A percentile compares a stretch with the other conserved stretches of the same genome.
Conservation (phyloP, 2,888 invertebrate species). For the Drosophila flavopinicola region DNA sequence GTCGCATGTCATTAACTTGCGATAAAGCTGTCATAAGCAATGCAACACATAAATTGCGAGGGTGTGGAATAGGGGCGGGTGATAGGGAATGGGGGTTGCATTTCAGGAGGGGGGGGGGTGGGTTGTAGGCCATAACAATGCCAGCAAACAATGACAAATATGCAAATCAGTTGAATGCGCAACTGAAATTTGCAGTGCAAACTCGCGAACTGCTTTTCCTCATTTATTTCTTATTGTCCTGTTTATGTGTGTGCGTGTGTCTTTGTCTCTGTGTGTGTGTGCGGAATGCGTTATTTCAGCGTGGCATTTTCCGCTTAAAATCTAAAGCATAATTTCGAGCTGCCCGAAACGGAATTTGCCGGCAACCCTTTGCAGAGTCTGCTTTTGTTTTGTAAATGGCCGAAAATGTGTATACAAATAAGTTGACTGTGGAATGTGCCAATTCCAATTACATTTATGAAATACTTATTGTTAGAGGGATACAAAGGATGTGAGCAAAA, state of each 20-base stretch:
- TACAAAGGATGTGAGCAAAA: no score
- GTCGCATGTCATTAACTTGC: conserved; percentile 72
- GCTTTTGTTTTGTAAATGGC: no score
- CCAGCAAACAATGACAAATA: conserved; percentile 63
- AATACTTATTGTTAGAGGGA: no score
- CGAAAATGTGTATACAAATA: no score
- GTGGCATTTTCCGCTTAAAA: background rate
- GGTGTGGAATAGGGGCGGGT: background rate
- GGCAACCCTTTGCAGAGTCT: background rate
- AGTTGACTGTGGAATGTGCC: no score
- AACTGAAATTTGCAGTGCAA: conserved; percentile 23
- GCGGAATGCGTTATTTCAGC: background rate
- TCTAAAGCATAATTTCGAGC: conserved; percentile 1
- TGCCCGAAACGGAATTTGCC: background rate
- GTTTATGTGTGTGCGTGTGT: background rate
- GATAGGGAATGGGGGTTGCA: background rate
- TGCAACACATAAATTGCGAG: conserved; percentile 72
- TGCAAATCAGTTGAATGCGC: conserved; percentile 63
- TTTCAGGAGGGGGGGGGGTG: background rate
- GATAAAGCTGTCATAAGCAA: conserved; percentile 79
- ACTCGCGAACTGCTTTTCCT: conserved; percentile 33
- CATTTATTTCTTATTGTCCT: conserved; percentile 35
- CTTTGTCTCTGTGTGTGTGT: background rate
- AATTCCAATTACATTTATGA: no score
- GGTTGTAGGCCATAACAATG: conserved; percentile 28